Evolutionary conservation across 2,113 vertebrate species (phyloP), one percentile per base, ranked within the genome.

Genomic region (Salvelinus sp.): DNA sequence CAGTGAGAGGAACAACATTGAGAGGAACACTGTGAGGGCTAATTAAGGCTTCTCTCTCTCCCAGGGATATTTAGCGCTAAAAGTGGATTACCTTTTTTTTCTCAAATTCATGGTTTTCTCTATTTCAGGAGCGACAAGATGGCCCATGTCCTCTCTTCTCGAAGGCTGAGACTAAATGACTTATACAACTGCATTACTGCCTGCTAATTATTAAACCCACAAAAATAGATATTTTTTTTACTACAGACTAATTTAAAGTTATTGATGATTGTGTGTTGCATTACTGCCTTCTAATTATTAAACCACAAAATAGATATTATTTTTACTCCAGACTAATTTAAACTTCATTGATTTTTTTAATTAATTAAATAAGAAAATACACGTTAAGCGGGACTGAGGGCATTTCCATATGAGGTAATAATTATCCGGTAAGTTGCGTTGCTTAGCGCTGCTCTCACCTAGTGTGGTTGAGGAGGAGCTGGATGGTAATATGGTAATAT

Each of bases 231-330:
- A 95, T 93, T 95, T 86, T 94, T 30, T 93, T 91, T 92, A 91
- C 90, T 87, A 86, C 79, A 92, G 89, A 92, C 93, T 93, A 93
- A 94, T 93, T 94, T 94, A 94, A 93, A 93, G 91, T 94, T 92
- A 93, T 92, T 91, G 89, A 89, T 87, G 81, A 90, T 92, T 90
- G 86, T 91, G 33, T 96, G 94, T 93, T 91, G 96, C 92, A 86
- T 96, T 95, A 94, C 84, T 96, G 96, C 95, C 96, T 97, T 96
- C 97, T 98, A 98, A 99, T 98, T 98, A 97, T 98, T 97, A 97
- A 96, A 95, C 91, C 92, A 95, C 94, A 85, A 85, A 86, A 38
- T 28, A 75, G 92, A 94, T 89, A 95, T 93, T 95, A n/a, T 86
- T 94, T 93, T 92, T 91, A 92, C 91, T 87, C 87, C 79, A 92